These are phyloP conservation scores for Conus betulinus DNA, from an alignment of 1,140 invertebrate genomes.

Conservation along the genomic window DNA sequence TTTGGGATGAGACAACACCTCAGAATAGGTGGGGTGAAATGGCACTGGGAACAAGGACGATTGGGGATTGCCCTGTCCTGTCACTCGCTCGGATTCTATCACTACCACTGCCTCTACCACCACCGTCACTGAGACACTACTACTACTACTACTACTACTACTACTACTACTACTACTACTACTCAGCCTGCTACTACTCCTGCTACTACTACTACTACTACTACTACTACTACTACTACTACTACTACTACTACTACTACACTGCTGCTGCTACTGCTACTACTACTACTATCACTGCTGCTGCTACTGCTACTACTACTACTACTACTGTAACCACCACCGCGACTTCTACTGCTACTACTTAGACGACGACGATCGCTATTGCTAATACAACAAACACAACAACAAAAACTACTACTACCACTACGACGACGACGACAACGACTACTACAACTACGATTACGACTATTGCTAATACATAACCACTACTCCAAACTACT, in stretches of 20 bases:
- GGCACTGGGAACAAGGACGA: too few species aligned
- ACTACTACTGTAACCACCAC: constrained; percentile 20
- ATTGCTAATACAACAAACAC: background rate
- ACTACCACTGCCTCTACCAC: constrained; percentile 39
- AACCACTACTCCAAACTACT: background rate
- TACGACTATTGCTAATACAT: background rate
- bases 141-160: constrained; percentile 37
- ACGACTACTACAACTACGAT: too few species aligned
- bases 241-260: background rate
- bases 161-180: constrained; percentile 9
- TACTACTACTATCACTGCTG: constrained; percentile 25
- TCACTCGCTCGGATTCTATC: constrained; percentile 38
- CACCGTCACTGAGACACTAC: constrained; percentile 39
- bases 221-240: constrained; percentile 28
- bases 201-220: constrained; percentile 68
- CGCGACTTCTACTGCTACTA: background rate
- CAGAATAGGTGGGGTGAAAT: too few species aligned
- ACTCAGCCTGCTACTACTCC: constrained; percentile 31
- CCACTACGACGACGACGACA: too few species aligned
- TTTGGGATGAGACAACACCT: too few species aligned
- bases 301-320: constrained; percentile 33
- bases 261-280: background rate
- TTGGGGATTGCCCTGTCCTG: background rate
- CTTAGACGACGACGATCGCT: background rate
- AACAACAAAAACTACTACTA: too few species aligned